These are phyloP conservation scores for Spodoptera picta DNA, from an alignment of 2,888 invertebrate genomes.

Conservation along the genomic window DNA sequence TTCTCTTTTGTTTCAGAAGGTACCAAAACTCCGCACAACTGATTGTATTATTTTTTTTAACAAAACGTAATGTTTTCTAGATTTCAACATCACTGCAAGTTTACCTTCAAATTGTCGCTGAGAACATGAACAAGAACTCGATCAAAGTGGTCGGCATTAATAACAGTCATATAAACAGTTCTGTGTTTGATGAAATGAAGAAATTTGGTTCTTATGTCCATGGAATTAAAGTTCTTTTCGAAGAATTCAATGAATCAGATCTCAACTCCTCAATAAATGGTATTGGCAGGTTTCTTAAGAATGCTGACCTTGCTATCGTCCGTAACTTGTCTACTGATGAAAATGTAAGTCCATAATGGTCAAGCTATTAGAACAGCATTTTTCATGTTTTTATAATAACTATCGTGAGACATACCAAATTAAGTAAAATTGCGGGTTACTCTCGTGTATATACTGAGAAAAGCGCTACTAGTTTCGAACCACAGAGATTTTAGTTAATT, in stretches of 20 bases:
- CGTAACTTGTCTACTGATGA: constrained; percentile 50
- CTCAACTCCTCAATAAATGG: constrained; percentile 8
- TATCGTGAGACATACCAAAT: too few species aligned
- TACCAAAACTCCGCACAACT: too few species aligned
- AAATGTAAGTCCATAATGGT: constrained; percentile 39
- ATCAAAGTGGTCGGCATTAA: constrained; percentile 53
- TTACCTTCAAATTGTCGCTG: constrained; percentile 62
- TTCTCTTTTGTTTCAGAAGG: too few species aligned
- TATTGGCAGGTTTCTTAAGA: constrained; percentile 14
- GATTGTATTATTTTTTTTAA: too few species aligned
- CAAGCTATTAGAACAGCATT: too few species aligned
- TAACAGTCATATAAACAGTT: constrained; percentile 16
- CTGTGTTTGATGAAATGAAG: constrained; percentile 48
- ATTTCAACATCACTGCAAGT: constrained; percentile 47
- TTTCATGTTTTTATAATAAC: too few species aligned
- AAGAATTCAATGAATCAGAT: constrained; percentile 27
- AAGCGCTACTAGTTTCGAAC: too few species aligned
- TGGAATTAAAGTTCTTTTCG: constrained; percentile 46
- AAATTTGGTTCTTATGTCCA: constrained; percentile 29
- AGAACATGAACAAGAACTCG: constrained; percentile 56
- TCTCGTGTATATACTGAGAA: too few species aligned
- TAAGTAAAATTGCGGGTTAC: too few species aligned
- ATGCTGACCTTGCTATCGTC: constrained; percentile 50
- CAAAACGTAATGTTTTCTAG: constrained; percentile 20
- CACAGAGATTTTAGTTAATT: too few species aligned